These are phyloP conservation scores for Azemiops feae DNA, from an alignment of 2,113 vertebrate genomes.

Conservation along the genomic window DNA sequence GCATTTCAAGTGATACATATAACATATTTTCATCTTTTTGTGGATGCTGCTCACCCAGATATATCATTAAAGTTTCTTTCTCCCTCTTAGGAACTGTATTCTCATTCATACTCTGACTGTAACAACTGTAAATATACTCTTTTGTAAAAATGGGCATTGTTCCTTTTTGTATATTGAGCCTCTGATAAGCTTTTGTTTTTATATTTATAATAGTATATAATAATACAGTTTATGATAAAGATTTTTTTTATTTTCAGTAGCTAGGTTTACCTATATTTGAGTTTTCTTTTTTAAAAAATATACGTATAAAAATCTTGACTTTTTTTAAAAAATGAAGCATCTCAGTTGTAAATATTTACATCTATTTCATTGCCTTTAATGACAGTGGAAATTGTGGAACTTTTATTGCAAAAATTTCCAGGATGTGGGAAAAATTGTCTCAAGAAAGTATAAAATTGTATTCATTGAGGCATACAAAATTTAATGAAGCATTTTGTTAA, in stretches of 20 bases:
- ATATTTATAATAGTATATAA: not conserved
- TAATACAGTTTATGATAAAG: constrained; percentile 3
- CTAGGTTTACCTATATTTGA: constrained; percentile 12
- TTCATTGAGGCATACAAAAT: not conserved
- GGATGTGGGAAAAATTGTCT: not conserved
- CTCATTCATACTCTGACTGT: not conserved
- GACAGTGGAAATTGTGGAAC: not conserved
- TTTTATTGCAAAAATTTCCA: not conserved
- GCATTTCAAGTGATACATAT: not conserved
- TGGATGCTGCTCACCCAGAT: constrained; percentile 2
- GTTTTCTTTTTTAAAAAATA: constrained; percentile 2
- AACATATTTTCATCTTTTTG: constrained; percentile 27
- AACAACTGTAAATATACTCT: constrained; percentile 9
- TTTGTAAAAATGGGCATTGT: not conserved
- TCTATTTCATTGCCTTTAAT: constrained; percentile 3
- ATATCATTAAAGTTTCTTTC: not conserved
- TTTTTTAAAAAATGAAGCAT: not conserved
- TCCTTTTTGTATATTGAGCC: not conserved
- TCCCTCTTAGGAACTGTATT: not conserved
- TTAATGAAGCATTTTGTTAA: not conserved
- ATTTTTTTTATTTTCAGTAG: not conserved
- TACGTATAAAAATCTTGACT: not conserved
- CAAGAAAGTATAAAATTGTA: not conserved
- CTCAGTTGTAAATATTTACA: not conserved
- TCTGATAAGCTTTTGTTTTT: not conserved